These are phyloP conservation scores for Donacobius atricapilla DNA, from an alignment of 2,113 vertebrate genomes.

Conservation along the genomic window DNA sequence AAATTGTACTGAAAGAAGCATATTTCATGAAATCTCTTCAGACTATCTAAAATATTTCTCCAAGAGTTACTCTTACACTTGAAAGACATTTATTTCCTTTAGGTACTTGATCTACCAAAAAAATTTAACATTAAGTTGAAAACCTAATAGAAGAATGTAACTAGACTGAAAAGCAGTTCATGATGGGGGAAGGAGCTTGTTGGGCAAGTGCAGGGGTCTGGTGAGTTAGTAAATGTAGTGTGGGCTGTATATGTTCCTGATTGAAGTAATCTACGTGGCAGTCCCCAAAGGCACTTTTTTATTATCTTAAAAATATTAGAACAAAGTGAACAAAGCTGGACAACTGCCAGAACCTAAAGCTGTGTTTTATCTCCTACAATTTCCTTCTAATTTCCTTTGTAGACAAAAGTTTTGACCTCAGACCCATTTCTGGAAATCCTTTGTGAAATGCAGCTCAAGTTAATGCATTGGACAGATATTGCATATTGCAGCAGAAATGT, in stretches of 20 bases:
- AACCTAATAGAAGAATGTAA: not conserved
- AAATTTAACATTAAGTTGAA: not conserved
- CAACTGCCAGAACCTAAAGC: conserved; percentile 63
- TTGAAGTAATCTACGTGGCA: not conserved
- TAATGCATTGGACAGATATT: not conserved
- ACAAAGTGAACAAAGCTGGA: conserved; percentile 69
- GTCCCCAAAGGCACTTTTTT: not conserved
- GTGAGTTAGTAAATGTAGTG: not conserved
- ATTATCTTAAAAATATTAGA: conserved; percentile 19
- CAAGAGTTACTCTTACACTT: not conserved
- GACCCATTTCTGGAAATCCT: conserved; percentile 48
- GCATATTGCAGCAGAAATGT: not conserved
- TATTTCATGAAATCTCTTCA: not conserved
- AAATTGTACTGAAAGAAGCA: not conserved
- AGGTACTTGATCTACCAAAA: not conserved
- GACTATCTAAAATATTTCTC: not conserved
- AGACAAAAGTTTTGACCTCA: conserved; percentile 72
- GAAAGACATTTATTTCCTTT: not conserved
- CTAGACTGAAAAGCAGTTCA: not conserved
- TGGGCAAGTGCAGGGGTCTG: not conserved
- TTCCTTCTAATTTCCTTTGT: conserved; percentile 76
- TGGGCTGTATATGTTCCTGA: not conserved
- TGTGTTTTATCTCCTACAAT: conserved; percentile 74
- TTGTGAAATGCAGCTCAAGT: not conserved
- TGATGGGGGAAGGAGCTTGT: not conserved